These are phyloP conservation scores for Cygnus olor DNA, from an alignment of 2,797 vertebrate genomes.

Conservation along the genomic window DNA sequence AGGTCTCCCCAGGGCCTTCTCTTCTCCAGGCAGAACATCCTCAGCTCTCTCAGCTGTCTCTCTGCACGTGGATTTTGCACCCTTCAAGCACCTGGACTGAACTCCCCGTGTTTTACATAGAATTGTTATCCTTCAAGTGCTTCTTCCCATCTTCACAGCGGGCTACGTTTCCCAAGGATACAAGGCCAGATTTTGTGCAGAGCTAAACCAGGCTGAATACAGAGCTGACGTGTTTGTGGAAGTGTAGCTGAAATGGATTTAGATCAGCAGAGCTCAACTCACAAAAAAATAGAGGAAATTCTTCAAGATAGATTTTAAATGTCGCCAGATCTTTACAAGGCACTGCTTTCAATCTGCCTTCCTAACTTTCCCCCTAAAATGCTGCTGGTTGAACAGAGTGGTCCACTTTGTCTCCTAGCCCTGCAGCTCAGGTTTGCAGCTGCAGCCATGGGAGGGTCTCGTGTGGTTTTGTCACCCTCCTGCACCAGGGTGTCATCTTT, in stretches of 20 bases:
- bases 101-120: background rate
- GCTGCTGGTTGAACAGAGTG: background rate
- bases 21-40: too few relatives aligned
- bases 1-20: too few relatives aligned
- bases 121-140: background rate
- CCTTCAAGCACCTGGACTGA: background rate
- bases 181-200: background rate
- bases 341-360: background rate
- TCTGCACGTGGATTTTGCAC: background rate
- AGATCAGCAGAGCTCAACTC: constrained; percentile 26
- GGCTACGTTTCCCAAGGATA: background rate
- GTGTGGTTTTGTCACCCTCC: background rate
- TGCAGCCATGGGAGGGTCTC: background rate
- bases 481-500: fast-evolving
- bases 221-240: background rate
- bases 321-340: background rate
- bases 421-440: background rate
- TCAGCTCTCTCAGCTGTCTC: too few relatives aligned
- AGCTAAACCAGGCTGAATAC: constrained; percentile 6
- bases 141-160: background rate
- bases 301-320: constrained; percentile 11
- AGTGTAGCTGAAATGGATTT: constrained; percentile 12
- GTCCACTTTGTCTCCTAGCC: background rate
- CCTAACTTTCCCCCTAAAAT: background rate
- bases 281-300: background rate